These are phyloP conservation scores for Drosophila eohydei DNA, from an alignment of 2,888 invertebrate species.

Conservation along the genomic window DNA sequence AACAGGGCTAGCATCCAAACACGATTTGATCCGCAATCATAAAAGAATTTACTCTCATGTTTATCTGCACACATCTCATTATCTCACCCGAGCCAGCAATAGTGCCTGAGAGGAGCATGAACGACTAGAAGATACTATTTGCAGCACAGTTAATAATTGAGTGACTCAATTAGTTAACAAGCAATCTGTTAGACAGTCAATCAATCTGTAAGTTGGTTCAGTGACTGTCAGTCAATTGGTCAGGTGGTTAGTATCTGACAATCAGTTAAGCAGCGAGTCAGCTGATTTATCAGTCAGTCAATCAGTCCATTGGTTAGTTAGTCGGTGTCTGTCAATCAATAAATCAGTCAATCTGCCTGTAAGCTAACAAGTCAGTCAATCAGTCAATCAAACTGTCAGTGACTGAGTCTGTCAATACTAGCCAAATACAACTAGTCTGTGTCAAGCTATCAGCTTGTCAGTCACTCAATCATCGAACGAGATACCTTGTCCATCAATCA, in stretches of 20 bases:
- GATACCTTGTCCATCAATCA: neutral
- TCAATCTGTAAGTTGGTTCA: neutral
- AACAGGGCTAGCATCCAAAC: conserved; percentile 22
- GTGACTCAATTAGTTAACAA: neutral
- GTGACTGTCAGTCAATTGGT: neutral
- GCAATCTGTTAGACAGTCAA: neutral
- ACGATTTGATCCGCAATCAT: conserved; percentile 29
- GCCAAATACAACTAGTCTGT: too few relatives aligned
- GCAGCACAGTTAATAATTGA: neutral
- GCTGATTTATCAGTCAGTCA: neutral
- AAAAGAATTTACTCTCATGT: conserved; percentile 20
- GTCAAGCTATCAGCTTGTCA: too few relatives aligned
- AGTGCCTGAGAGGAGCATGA: neutral
- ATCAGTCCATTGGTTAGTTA: too few relatives aligned
- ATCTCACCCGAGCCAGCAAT: neutral
- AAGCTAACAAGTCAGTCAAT: neutral
- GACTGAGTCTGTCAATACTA: too few relatives aligned
- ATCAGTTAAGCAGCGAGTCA: neutral
- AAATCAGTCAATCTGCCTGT: neutral
- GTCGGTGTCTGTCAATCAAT: neutral
- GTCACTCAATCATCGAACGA: too few relatives aligned
- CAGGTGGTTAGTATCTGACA: neutral
- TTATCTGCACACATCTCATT: conserved; percentile 12
- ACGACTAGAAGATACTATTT: neutral
- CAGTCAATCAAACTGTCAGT: neutral